Conservation (phyloP, 2,888 invertebrate species). For the Lingula anatina region DNA sequence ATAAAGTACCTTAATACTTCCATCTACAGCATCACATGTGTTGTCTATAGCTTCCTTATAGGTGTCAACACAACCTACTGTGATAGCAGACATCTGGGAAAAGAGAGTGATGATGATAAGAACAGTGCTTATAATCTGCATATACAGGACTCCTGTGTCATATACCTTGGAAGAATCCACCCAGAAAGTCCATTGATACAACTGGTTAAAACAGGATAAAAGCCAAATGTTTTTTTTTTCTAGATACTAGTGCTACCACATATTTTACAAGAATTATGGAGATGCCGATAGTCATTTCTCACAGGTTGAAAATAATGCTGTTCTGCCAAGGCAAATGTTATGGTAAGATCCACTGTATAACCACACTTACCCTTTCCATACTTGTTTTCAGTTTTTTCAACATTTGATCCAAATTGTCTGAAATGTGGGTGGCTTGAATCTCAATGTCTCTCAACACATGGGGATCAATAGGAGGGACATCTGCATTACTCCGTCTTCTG, state of each 20-base stretch:
- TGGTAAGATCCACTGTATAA: too few relatives aligned
- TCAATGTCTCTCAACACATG: constrained; percentile 83
- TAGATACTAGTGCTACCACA: too few relatives aligned
- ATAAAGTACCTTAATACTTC: constrained; percentile 81
- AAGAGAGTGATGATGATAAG: constrained; percentile 1
- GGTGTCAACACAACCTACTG: constrained; percentile 88
- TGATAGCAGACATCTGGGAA: constrained; percentile 76
- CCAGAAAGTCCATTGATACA: too few relatives aligned
- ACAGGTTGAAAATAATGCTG: too few relatives aligned
- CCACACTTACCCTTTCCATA: constrained; percentile 70
- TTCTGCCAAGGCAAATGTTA: too few relatives aligned
- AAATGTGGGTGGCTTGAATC: constrained; percentile 82
- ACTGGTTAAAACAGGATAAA: too few relatives aligned
- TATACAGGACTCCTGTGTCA: neutral
- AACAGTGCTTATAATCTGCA: neutral
- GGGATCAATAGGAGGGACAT: constrained; percentile 61
- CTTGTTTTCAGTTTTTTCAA: constrained; percentile 84
- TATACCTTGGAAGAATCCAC: neutral
- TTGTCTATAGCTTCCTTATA: constrained; percentile 90
- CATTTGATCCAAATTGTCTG: constrained; percentile 83
- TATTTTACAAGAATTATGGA: too few relatives aligned
- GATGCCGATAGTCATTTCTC: too few relatives aligned
- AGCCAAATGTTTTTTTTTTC: too few relatives aligned
- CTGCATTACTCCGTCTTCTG: constrained; percentile 42
- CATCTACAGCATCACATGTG: constrained; percentile 89